Base-by-base conservation (phyloP, 53 echinoderm and acorn worm species). In the Mesocentrotus franciscanus region DNA sequence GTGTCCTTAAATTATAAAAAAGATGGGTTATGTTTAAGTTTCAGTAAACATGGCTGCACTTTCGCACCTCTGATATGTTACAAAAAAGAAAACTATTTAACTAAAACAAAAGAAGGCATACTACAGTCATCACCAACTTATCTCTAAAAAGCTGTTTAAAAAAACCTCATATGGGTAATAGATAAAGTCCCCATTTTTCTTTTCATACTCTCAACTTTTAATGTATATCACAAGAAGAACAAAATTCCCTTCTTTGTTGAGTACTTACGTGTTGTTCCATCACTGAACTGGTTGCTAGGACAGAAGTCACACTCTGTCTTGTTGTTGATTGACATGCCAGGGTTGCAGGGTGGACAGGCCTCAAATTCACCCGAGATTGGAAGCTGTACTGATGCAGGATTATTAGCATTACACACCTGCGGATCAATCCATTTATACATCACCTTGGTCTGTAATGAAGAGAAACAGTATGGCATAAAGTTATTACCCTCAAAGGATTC, bases 371-470 rank as follows among this genome's bases (percentile, higher is more conserved):
- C 97, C 12, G 90, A 89, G 17, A 71, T 1, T 7, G 96, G 97
- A 30, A 97, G 97, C 66, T 33, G 24, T 16, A 94, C 87, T 20
- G 87, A 70, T 34, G 61, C 49, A 27, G 62, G 20, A 17, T 14
- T 30, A 34, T 85, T 94, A 1, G 95, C 27, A 56, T 96, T 95
- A 85, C 99, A 98, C 15, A 98, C 93, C 60, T 94, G 95, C 8
- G 99, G 99, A 95, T 97, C 95, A 12, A 98, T 97, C 99, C 99
- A 98, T 92, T 98, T 96, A 89, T 97, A 98, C n/a, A 87, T 89
- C 74, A 91, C 95, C 93, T 95, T 93, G 17, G 99, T 98, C 99
- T 98, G 71, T 26, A 72, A 36, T 30, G 13, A 26, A 79, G 32
- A 71, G 34, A 42, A 32, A n/a, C n/a, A 95, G 49, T 49, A 55